Conservation (phyloP, 2,113 vertebrate species). For the Microcebus jonahi region DNA sequence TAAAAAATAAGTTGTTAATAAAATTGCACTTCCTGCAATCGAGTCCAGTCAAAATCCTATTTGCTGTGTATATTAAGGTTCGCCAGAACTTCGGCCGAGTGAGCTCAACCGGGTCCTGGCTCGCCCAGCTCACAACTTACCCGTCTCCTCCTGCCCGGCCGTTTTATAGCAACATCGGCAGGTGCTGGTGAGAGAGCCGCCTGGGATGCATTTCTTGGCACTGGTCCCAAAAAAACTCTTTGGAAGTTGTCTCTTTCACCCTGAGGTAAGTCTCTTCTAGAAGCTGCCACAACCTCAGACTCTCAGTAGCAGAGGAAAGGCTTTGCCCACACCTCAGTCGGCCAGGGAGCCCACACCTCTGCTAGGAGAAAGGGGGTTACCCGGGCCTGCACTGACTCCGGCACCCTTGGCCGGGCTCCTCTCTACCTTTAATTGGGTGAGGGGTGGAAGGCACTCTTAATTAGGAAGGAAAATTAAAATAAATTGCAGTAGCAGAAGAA, state of each 20-base stretch:
- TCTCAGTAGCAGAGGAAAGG: background rate
- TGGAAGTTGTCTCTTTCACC: background rate
- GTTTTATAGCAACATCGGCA: background rate
- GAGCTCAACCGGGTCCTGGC: background rate
- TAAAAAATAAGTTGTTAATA: background rate
- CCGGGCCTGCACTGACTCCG: background rate
- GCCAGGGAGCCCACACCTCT: background rate
- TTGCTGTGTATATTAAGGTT: background rate
- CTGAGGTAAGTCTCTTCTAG: background rate
- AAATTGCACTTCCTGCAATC: background rate
- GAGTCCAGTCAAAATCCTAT: background rate
- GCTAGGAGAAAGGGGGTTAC: background rate
- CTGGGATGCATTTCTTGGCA: background rate
- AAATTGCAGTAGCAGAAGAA: background rate
- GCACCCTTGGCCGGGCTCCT: background rate
- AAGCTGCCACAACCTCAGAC: background rate
- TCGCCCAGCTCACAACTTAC: background rate
- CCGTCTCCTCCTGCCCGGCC: background rate
- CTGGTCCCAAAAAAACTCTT: background rate
- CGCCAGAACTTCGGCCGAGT: background rate
- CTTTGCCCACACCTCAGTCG: background rate
- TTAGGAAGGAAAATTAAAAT: background rate
- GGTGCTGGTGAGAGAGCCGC: background rate
- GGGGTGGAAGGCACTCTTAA: background rate
- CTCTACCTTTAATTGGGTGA: background rate